Conservation (phyloP, 2,797 vertebrate genomes). For the Pantherophis alleghaniensis region DNA sequence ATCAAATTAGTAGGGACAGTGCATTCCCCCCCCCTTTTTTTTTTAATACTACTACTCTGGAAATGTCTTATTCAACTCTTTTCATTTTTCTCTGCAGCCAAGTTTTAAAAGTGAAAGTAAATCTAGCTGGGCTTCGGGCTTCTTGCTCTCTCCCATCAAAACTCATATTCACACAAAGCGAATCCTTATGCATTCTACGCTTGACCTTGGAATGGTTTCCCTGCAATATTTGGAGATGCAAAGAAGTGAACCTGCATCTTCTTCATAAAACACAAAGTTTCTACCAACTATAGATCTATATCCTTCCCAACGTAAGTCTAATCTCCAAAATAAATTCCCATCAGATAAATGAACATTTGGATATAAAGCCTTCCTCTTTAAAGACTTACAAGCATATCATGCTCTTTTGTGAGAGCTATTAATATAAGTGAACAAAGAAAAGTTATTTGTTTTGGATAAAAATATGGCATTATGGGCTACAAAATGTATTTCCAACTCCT, state of each 20-base stretch:
- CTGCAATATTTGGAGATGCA: background rate
- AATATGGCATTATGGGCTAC: background rate
- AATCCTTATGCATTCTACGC: background rate
- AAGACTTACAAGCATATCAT: background rate
- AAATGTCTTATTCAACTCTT: background rate
- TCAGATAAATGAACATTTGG: background rate
- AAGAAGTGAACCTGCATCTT: background rate
- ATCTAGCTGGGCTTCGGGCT: too few species aligned
- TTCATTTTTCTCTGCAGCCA: background rate
- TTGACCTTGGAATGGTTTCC: background rate
- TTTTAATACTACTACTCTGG: background rate
- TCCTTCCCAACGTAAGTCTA: background rate
- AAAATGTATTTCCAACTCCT: background rate
- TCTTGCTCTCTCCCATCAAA: background rate
- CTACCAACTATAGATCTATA: background rate
- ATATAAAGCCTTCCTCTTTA: background rate
- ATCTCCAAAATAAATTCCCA: background rate
- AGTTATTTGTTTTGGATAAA: background rate
- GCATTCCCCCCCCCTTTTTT: fast-evolving
- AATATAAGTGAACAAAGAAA: background rate
- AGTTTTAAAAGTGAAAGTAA: background rate
- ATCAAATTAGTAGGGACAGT: background rate
- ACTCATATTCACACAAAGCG: background rate
- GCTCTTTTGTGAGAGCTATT: background rate
- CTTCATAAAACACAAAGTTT: background rate